Conservation (phyloP, 2,888 invertebrate genomes). For the Drosophila formosana region DNA sequence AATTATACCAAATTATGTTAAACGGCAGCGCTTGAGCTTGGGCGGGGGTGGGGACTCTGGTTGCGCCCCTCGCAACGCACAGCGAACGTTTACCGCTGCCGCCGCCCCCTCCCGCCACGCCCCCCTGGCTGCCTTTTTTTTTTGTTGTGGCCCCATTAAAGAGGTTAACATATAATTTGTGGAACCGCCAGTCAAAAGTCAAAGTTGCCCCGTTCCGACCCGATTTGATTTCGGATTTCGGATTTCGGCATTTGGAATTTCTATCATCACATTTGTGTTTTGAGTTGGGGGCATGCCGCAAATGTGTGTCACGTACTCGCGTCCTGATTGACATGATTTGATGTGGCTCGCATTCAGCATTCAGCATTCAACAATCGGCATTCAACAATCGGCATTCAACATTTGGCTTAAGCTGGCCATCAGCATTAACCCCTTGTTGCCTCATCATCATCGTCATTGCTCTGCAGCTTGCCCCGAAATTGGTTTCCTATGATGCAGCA, state of each 20-base stretch:
- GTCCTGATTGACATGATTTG: conserved; percentile 75
- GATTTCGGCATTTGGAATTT: background rate
- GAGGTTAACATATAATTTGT: conserved; percentile 67
- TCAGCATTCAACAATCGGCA: conserved; percentile 9
- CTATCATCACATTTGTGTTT: conserved; percentile 24
- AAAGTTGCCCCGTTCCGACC: conserved; percentile 56
- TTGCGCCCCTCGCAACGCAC: background rate
- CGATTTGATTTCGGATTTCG: conserved; percentile 7
- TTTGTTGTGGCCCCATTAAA: conserved; percentile 58
- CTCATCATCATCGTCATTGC: conserved; percentile 32
- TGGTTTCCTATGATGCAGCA: conserved; percentile 54
- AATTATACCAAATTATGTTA: conserved; percentile 85
- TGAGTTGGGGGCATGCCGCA: conserved; percentile 30
- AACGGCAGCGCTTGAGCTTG: conserved; percentile 72
- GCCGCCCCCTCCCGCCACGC: conserved; percentile 50
- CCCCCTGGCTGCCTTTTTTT: conserved; percentile 8
- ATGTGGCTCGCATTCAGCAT: conserved; percentile 35
- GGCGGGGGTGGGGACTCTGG: conserved; percentile 54
- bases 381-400: conserved; percentile 26
- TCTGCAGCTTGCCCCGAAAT: conserved; percentile 30
- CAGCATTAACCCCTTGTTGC: conserved; percentile 50
- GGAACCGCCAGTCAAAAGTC: conserved; percentile 65
- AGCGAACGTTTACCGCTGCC: background rate
- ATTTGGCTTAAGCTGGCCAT: conserved; percentile 35
- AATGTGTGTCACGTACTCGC: conserved; percentile 76